Conservation (phyloP, 2,888 invertebrate genomes). For the Physocephala rufipes region DNA sequence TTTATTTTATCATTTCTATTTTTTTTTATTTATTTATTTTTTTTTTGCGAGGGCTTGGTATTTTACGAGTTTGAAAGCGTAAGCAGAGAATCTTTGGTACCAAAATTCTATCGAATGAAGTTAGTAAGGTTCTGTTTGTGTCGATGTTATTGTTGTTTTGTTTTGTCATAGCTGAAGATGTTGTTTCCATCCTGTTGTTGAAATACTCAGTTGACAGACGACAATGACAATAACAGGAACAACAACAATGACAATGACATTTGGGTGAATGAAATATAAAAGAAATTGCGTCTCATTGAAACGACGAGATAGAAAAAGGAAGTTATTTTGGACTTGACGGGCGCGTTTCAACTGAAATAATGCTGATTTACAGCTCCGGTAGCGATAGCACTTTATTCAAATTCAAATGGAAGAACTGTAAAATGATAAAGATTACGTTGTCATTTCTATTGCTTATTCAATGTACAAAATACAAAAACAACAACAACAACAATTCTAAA, state of each 20-base stretch:
- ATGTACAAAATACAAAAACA: no score
- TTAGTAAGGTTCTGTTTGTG: not conserved
- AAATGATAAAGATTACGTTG: conserved; percentile 32
- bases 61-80: no score
- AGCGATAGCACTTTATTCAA: not conserved
- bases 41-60: not conserved
- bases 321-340: conserved; percentile 6
- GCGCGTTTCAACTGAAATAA: conserved; percentile 5
- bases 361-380: not conserved
- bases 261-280: not conserved
- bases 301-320: not conserved
- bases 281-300: conserved; percentile 14
- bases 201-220: conserved; percentile 28
- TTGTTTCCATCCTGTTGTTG: conserved; percentile 42
- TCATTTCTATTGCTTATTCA: no score
- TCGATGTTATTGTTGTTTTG: no score
- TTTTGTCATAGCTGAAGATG: conserved; percentile 38
- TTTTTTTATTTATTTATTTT: conserved; percentile 10
- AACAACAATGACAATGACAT: conserved; percentile 19
- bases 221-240: conserved; percentile 23
- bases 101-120: no score
- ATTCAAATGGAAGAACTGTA: conserved; percentile 4
- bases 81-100: no score
- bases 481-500: no score
- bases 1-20: no score